Conservation (phyloP, 2,888 invertebrate species). For the Corbicula japonica region DNA sequence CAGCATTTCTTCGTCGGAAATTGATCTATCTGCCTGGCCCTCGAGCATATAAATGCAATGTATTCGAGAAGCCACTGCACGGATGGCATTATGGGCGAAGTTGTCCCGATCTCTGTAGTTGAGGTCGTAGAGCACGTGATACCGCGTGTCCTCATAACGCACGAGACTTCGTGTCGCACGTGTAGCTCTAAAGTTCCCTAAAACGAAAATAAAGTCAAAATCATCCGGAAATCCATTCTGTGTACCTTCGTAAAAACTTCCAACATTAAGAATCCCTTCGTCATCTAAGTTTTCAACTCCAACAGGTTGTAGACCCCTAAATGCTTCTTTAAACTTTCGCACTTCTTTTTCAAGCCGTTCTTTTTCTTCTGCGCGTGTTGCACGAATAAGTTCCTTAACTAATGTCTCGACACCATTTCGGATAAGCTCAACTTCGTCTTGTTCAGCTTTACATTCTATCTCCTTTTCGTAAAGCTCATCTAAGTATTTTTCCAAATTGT, state of each 20-base stretch:
- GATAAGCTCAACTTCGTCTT: constrained; percentile 25
- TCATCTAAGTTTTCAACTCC: constrained; percentile 5
- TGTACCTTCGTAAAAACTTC: constrained; percentile 32
- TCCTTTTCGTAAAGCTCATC: constrained; percentile 17
- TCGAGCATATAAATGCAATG: constrained; percentile 26
- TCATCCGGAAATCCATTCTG: constrained; percentile 26
- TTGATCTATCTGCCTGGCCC: constrained; percentile 12
- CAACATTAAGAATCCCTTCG: constrained; percentile 18
- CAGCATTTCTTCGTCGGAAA: constrained; percentile 10
- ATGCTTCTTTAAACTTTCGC: constrained; percentile 12
- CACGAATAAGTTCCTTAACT: constrained; percentile 16
- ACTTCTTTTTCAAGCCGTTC: constrained; percentile 9
- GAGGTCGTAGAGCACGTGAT: constrained; percentile 18
- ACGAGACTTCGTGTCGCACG: constrained; percentile 15
- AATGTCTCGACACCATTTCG: constrained; percentile 26
- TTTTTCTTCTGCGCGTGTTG: neutral
- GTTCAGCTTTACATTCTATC: neutral
- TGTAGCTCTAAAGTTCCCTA: constrained; percentile 15
- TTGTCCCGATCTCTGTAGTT: constrained; percentile 24
- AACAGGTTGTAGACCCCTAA: constrained; percentile 2
- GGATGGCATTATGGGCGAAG: constrained; percentile 21
- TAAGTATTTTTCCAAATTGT: constrained; percentile 23
- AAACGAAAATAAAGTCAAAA: constrained; percentile 28
- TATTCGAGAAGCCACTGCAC: neutral
- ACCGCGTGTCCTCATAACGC: constrained; percentile 21